phyloP scores from a whole-genome alignment of 2,113 vertebrate genomes.

The Antidorcas marsupialis region DNA sequence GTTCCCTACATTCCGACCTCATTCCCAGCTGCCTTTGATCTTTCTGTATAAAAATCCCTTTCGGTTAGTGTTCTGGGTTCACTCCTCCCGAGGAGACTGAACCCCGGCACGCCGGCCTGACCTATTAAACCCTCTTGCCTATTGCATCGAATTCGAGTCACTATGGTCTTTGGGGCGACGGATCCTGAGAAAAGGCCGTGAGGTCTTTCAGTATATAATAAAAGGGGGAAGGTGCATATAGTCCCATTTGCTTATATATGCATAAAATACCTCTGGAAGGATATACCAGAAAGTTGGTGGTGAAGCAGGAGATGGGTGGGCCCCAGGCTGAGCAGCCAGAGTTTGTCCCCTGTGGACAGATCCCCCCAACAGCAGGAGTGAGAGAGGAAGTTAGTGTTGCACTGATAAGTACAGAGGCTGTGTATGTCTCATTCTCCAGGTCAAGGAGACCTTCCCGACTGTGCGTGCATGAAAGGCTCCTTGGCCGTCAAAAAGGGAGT shows the following conservation, averaged over 20 bases:
- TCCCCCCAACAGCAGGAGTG: not conserved
- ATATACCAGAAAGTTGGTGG: not conserved
- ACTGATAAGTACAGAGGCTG: not conserved
- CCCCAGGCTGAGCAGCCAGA: not conserved
- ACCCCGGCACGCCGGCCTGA: too few species aligned
- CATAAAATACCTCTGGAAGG: not conserved
- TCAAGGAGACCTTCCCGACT: not conserved
- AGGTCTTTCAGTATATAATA: not conserved
- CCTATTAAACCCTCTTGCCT: too few species aligned
- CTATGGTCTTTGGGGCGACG: too few species aligned
- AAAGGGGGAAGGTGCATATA: not conserved
- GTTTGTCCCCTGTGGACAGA: not conserved
- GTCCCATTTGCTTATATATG: not conserved
- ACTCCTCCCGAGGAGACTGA: too few species aligned
- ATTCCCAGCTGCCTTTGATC: too few species aligned
- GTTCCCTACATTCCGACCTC: too few species aligned
- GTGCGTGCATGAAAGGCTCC: not conserved
- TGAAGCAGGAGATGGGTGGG: not conserved
- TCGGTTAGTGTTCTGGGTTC: too few species aligned
- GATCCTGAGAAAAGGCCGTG: too few species aligned
- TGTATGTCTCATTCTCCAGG: not conserved
- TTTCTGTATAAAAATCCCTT: too few species aligned
- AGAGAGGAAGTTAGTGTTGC: not conserved
- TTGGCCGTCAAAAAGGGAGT: not conserved
- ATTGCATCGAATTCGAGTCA: too few species aligned